Evolutionary conservation across 2,113 vertebrate species (phyloP).

Genomic region (Gorsachius goisagi): DNA sequence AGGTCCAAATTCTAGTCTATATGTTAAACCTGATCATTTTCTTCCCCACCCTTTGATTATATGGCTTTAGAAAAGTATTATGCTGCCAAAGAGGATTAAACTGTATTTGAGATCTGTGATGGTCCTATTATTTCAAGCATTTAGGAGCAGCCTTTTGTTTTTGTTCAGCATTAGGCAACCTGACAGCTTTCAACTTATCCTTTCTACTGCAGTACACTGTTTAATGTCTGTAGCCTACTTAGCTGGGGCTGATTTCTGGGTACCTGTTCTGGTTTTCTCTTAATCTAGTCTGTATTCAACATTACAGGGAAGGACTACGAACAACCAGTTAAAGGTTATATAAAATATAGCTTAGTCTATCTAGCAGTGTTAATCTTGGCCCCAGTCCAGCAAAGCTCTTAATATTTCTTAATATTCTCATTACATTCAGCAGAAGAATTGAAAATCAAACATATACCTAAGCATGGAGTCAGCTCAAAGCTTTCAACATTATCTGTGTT

Average conservation of each 20-base stretch:
- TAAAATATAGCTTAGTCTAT: constrained; percentile 6
- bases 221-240: background rate
- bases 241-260: background rate
- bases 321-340: background rate
- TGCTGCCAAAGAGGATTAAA: constrained; percentile 41
- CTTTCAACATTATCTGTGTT: background rate
- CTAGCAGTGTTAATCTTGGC: background rate
- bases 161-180: background rate
- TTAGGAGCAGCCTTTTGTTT: constrained; percentile 6
- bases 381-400: background rate
- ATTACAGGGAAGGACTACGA: background rate
- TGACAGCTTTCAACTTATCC: constrained; percentile 2
- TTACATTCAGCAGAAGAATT: background rate
- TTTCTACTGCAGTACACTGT: background rate
- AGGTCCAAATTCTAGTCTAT: background rate
- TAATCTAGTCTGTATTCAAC: background rate
- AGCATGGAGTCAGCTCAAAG: background rate
- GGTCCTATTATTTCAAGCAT: background rate
- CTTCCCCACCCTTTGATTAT: background rate
- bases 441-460: background rate
- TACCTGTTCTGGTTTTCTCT: background rate
- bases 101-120: constrained; percentile 1
- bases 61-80: background rate
- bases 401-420: constrained; percentile 28
- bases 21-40: constrained; percentile 1